phyloP scores from a whole-genome alignment of 2,888 invertebrate genomes.

The Leptinotarsa juncta region DNA sequence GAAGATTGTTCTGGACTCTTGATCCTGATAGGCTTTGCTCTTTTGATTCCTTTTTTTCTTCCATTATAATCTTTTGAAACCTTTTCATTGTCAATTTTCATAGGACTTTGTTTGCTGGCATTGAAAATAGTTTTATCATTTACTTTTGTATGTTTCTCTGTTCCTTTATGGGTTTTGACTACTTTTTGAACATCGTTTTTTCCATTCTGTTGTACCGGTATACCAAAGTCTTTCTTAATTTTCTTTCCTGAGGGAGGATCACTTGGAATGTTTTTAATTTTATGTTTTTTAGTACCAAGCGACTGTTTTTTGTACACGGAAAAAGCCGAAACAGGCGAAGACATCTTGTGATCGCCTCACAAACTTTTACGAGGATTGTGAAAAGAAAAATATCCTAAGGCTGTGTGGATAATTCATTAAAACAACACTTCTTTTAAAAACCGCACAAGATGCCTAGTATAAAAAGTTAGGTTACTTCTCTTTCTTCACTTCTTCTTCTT shows the following conservation, averaged over 20 bases:
- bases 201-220: background rate
- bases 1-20: background rate
- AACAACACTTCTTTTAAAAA: too few relatives aligned
- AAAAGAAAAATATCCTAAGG: background rate
- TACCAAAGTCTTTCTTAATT: background rate
- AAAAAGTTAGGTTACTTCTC: background rate
- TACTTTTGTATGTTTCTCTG: background rate
- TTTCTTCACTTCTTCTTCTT: too few relatives aligned
- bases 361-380: constrained; percentile 22
- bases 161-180: background rate
- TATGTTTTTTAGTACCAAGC: constrained; percentile 9
- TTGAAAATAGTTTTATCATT: background rate
- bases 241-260: constrained; percentile 8
- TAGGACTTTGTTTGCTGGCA: background rate
- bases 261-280: background rate
- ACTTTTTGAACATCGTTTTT: background rate
- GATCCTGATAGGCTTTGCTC: background rate
- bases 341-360: constrained; percentile 21
- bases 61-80: background rate
- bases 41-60: background rate
- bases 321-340: constrained; percentile 22
- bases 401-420: too few relatives aligned
- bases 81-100: background rate
- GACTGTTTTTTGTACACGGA: constrained; percentile 13
- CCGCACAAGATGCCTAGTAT: too few relatives aligned